These are phyloP conservation scores for Rhagonycha fulva DNA, from an alignment of 2,888 invertebrate species.

Conservation along the genomic window DNA sequence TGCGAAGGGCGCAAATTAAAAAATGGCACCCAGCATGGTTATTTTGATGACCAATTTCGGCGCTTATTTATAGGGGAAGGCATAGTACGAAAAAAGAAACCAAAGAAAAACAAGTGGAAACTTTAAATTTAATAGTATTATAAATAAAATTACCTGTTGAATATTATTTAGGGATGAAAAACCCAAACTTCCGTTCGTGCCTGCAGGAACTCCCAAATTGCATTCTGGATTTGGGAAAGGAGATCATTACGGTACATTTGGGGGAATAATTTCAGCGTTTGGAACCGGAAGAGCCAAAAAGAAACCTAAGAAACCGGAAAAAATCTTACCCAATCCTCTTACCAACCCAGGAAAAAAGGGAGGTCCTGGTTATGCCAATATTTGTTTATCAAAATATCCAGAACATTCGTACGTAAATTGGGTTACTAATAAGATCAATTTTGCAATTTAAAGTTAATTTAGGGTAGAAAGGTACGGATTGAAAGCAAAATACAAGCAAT, in stretches of 20 bases:
- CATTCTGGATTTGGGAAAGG: constrained; percentile 57
- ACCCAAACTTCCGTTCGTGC: constrained; percentile 41
- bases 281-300: constrained; percentile 36
- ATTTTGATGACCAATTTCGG: constrained; percentile 56
- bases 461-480: constrained; percentile 42
- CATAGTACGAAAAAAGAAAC: constrained; percentile 25
- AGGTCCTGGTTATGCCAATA: constrained; percentile 59
- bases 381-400: constrained; percentile 58
- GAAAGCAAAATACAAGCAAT: constrained; percentile 41
- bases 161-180: neutral
- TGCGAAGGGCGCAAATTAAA: constrained; percentile 50
- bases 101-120: neutral
- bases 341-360: constrained; percentile 56
- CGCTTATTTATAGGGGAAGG: constrained; percentile 55
- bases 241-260: constrained; percentile 60
- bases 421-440: neutral
- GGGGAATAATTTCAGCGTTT: constrained; percentile 47
- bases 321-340: constrained; percentile 41
- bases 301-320: constrained; percentile 23
- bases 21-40: constrained; percentile 52
- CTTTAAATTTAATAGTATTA: neutral
- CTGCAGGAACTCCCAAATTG: constrained; percentile 50
- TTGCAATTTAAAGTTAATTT: constrained; percentile 11
- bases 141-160: neutral
- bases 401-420: constrained; percentile 41